These are phyloP conservation scores for Drosophila longiperda DNA, from an alignment of 2,888 invertebrate species.

Conservation along the genomic window DNA sequence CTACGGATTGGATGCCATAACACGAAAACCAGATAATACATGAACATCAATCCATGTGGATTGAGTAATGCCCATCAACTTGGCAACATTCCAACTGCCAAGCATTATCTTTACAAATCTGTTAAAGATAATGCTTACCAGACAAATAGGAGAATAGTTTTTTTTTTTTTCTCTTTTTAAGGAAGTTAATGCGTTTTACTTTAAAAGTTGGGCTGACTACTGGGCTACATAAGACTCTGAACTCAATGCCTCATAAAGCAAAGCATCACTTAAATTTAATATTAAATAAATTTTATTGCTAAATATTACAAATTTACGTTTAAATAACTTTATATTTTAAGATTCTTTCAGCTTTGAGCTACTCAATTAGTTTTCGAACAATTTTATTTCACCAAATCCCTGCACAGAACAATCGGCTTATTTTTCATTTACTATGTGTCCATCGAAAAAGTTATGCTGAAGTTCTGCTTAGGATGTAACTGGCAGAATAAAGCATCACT, in stretches of 20 bases:
- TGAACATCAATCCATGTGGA: conserved; percentile 64
- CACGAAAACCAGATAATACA: conserved; percentile 82
- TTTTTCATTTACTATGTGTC: not conserved
- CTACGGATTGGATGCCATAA: conserved; percentile 53
- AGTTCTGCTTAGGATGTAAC: not conserved
- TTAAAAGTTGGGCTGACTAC: not conserved
- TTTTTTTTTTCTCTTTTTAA: not conserved
- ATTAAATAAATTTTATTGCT: not conserved
- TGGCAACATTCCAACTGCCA: conserved; percentile 1
- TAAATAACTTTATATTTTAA: conserved; percentile 4
- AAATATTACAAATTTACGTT: not conserved
- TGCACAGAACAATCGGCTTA: conserved; percentile 44
- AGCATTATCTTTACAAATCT: conserved; percentile 13
- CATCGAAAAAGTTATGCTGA: not conserved
- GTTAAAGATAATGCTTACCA: conserved; percentile 13
- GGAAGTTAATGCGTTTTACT: conserved; percentile 43
- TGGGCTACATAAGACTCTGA: not conserved
- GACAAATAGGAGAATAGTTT: not conserved
- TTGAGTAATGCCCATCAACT: conserved; percentile 58
- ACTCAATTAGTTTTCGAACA: conserved; percentile 9
- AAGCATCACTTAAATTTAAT: not conserved
- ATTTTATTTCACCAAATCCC: conserved; percentile 21
- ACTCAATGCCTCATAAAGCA: not conserved
- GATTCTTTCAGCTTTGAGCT: not conserved
- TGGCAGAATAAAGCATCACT: not conserved